phyloP scores from a whole-genome alignment of 2,113 vertebrate species.

The Corynorhinus townsendii region DNA sequence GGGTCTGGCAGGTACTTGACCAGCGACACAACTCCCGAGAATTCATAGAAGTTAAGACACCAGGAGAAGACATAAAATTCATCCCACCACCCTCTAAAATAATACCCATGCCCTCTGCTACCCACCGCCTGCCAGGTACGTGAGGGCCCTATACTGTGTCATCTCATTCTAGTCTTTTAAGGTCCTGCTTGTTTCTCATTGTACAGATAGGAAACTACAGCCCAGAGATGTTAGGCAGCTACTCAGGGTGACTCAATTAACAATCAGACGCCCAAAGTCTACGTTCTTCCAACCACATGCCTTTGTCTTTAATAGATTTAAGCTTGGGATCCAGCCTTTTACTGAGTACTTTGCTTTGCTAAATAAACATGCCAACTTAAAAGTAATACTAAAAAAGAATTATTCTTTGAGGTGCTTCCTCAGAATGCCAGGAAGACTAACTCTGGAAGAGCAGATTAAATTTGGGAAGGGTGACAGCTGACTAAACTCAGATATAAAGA shows the following conservation, averaged over 20 bases:
- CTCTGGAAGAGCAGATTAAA: not conserved
- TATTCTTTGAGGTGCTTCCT: not conserved
- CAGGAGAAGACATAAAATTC: not conserved
- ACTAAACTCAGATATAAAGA: not conserved
- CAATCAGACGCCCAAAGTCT: not conserved
- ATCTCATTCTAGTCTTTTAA: not conserved
- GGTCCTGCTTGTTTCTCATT: not conserved
- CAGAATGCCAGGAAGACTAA: not conserved
- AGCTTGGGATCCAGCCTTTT: not conserved
- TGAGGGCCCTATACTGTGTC: not conserved
- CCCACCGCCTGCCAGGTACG: rapidly evolving
- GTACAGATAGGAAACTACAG: not conserved
- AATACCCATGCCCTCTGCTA: not conserved
- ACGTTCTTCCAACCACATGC: not conserved
- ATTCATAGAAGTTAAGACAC: not conserved
- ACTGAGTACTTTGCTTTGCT: not conserved
- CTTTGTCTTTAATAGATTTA: not conserved
- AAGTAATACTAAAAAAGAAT: not conserved
- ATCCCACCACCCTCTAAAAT: not conserved
- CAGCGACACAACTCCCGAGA: not conserved
- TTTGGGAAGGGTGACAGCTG: not conserved
- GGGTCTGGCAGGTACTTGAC: not conserved
- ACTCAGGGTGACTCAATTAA: not conserved
- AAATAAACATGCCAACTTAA: not conserved
- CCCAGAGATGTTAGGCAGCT: not conserved